Conservation (phyloP, 2,888 invertebrate genomes). For the Gandaritis pyraliata region DNA sequence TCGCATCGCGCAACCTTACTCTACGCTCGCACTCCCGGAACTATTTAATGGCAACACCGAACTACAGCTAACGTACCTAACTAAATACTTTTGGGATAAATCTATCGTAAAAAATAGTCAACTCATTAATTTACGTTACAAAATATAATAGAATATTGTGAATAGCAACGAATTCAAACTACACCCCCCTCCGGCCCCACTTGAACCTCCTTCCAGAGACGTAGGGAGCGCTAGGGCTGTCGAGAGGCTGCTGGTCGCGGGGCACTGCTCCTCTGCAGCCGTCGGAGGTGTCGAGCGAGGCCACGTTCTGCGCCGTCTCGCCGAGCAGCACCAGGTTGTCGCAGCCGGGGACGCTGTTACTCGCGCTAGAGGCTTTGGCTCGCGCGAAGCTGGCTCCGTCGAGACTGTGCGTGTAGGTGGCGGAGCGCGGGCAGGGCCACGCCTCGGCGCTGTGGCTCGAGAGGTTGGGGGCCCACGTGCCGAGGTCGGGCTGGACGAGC, state of each 20-base stretch:
- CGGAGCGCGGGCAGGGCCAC: slow-evolving; percentile 12
- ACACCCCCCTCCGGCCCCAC: slow-evolving; percentile 36
- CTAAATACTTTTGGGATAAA: slow-evolving; percentile 8
- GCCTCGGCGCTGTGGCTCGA: slow-evolving; percentile 25
- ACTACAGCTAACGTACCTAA: slow-evolving; percentile 1
- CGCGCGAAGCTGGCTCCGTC: slow-evolving; percentile 20
- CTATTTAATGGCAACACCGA: slow-evolving; percentile 23
- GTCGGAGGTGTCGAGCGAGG: slow-evolving; percentile 35
- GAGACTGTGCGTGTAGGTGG: slow-evolving; percentile 18
- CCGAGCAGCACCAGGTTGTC: slow-evolving; percentile 29
- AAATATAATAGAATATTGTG: slow-evolving; percentile 20
- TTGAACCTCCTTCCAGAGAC: slow-evolving; percentile 19
- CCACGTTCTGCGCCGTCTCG: slow-evolving; percentile 33
- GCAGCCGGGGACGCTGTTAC: slow-evolving; percentile 13
- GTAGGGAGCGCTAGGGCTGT: slow-evolving; percentile 1
- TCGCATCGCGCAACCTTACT: slow-evolving; percentile 5
- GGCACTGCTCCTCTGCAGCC: slow-evolving; percentile 14
- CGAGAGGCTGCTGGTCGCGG: not conserved
- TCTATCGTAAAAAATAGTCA: slow-evolving; percentile 28
- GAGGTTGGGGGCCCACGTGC: slow-evolving; percentile 14
- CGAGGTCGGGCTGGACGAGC: slow-evolving; percentile 11
- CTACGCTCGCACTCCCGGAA: not conserved
- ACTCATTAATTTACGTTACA: slow-evolving; percentile 6
- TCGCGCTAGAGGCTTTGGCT: slow-evolving; percentile 4
- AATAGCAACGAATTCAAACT: slow-evolving; percentile 17